Evolutionary conservation across 1,140 invertebrate genomes (phyloP), one percentile per base, ranked within the genome.

Genomic region (Andrena cerasifolii): DNA sequence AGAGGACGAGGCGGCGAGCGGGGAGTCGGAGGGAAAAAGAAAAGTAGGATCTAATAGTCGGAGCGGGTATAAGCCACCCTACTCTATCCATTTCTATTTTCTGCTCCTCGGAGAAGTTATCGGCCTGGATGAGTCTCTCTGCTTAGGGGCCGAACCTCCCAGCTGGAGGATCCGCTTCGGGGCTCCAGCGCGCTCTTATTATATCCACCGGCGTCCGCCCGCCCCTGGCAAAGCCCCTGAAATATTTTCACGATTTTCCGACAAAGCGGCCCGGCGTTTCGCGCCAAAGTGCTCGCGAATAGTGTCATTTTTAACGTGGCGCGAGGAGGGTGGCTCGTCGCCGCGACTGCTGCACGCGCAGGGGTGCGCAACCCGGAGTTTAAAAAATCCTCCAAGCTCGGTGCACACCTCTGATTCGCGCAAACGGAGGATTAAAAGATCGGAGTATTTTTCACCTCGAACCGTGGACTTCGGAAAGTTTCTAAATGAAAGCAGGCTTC

Each of bases 191-290:
- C n/a, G 71, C 45, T 77, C 78, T 85, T 82, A 81, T 88, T 84
- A 86, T 78, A 81, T 83, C 82, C 79, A 86, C 82, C n/a, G 84
- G 74, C 59, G 51, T 66, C 65, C 16, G 54, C n/a, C n/a, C 61
- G 31, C 24, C 28, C 65, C 1, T 53, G 78, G 86, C 63, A 86
- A 86, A 87, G 74, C 79, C 74, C 56, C 75, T 90, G 88, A 90
- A 89, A 87, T 90, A 90, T 90, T 81, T 81, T 77, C 82, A 67
- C 87, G 83, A 90, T 90, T 90, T 89, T 77, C 86, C 88, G 80
- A 89, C 88, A 89, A 89, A 90, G 86, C 86, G 87, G 58, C 67
- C 73, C 61, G 63, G 72, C 82, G 84, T 86, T 80, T 89, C 84
- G 79, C 77, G 80, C 85, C 84, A 88, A 89, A 89, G 89, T 88